Percentiles rank a stretch among this genome's conserved stretches.
Evolutionary conservation across 2,888 invertebrate species (phyloP).

Genomic region (Drosophila robusta): DNA sequence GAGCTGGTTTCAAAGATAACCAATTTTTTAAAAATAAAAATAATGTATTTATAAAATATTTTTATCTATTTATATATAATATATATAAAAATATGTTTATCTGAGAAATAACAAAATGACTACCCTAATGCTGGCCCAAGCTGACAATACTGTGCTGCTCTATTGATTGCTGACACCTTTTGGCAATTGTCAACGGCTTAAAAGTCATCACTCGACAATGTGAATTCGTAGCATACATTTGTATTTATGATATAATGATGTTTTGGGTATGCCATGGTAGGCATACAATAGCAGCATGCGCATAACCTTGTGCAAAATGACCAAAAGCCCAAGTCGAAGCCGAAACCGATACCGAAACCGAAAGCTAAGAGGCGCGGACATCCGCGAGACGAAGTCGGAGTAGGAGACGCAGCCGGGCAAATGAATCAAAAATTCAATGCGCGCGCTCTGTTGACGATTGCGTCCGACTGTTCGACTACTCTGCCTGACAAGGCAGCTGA

Average conservation of each 20-base stretch:
- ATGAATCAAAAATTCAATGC: slow-evolving; percentile 78
- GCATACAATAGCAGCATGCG: slow-evolving; percentile 61
- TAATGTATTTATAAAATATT: too few species aligned
- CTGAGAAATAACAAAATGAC: too few species aligned
- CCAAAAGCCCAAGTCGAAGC: slow-evolving; percentile 41
- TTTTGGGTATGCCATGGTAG: slow-evolving; percentile 35
- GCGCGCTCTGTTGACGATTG: slow-evolving; percentile 57
- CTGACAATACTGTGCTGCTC: slow-evolving; percentile 19
- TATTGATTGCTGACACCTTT: slow-evolving; percentile 32
- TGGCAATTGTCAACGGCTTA: slow-evolving; percentile 57
- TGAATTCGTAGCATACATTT: slow-evolving; percentile 22
- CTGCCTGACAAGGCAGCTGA: slow-evolving; percentile 38
- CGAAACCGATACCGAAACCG: slow-evolving; percentile 29
- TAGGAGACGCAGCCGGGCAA: slow-evolving; percentile 30
- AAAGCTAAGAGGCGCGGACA: slow-evolving; percentile 20
- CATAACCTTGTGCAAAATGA: slow-evolving; percentile 77
- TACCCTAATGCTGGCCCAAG: slow-evolving; percentile 42
- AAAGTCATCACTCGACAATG: slow-evolving; percentile 35
- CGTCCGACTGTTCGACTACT: slow-evolving; percentile 47
- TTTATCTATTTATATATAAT: too few species aligned
- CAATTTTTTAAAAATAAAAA: too few species aligned
- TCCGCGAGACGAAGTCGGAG: background rate
- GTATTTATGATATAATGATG: slow-evolving; percentile 70
- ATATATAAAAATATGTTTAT: too few species aligned
- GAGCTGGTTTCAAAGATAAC: too few species aligned